These are phyloP conservation scores for Bombus fervidus DNA, from an alignment of 1,140 invertebrate genomes.

Conservation along the genomic window DNA sequence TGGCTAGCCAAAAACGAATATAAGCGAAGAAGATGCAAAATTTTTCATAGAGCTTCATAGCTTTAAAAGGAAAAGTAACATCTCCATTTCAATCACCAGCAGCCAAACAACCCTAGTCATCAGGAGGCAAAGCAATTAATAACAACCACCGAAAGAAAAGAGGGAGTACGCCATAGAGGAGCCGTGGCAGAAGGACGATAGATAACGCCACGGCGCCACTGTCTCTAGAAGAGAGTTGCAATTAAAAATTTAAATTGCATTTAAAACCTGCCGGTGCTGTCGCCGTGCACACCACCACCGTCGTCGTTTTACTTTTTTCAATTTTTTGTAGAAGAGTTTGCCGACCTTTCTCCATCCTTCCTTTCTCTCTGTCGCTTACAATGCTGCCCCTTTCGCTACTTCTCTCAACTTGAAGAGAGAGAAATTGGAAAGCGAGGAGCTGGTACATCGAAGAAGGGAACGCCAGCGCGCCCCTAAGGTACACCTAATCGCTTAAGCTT, in stretches of 20 bases:
- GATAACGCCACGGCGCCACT: conserved; percentile 35
- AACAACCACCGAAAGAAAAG: background rate
- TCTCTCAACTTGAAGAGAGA: background rate
- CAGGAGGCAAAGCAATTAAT: background rate
- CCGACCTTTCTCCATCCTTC: conserved; percentile 24
- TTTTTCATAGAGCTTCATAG: background rate
- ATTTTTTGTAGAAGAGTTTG: conserved; percentile 49
- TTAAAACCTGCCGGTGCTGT: conserved; percentile 70
- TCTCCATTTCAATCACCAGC: background rate
- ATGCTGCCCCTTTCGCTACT: conserved; percentile 30
- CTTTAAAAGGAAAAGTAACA: background rate
- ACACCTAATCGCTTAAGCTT: conserved; percentile 80
- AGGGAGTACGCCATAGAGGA: background rate
- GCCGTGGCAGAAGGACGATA: background rate
- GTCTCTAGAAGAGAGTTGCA: conserved; percentile 68
- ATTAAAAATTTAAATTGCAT: conserved; percentile 79
- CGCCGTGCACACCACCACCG: conserved; percentile 1
- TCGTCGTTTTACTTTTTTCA: conserved; percentile 47
- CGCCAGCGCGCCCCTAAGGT: conserved; percentile 54
- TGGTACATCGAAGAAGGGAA: conserved; percentile 26
- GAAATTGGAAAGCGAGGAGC: conserved; percentile 5
- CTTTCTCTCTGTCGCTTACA: conserved; percentile 17
- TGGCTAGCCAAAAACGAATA: background rate
- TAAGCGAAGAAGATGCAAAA: background rate
- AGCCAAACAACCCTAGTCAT: background rate